phyloP scores from a whole-genome alignment of 2,113 vertebrate genomes.

The Sylvia atricapilla region DNA sequence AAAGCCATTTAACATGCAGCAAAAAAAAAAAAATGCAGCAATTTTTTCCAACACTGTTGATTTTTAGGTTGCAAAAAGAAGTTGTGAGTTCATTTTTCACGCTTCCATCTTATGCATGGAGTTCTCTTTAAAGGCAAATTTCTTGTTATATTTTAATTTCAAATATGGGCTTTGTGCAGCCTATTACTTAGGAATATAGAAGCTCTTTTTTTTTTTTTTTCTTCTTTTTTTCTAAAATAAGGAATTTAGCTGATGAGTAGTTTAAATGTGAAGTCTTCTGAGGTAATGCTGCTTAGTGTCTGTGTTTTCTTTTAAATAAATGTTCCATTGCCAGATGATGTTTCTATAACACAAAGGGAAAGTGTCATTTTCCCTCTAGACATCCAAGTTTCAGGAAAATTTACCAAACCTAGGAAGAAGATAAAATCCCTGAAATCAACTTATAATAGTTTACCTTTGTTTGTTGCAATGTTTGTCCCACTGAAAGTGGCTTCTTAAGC shows the following conservation, averaged over 20 bases:
- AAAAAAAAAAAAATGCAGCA: background rate
- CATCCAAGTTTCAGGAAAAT: background rate
- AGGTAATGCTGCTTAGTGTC: background rate
- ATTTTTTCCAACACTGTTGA: background rate
- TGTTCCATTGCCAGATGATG: background rate
- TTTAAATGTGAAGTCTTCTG: background rate
- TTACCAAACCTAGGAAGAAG: background rate
- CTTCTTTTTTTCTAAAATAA: background rate
- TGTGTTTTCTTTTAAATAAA: background rate
- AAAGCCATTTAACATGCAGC: background rate
- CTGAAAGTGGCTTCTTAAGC: background rate
- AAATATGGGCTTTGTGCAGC: background rate
- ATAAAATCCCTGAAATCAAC: background rate
- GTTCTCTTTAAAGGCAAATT: background rate
- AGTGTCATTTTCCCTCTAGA: background rate
- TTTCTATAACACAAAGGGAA: background rate
- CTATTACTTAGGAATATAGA: background rate
- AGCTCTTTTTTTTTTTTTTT: background rate
- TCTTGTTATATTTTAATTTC: background rate
- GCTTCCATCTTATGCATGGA: background rate
- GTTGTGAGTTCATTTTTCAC: background rate
- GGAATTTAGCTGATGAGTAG: background rate
- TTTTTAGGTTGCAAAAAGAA: background rate
- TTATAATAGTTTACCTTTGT: background rate
- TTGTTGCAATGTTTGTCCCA: background rate